Evolutionary conservation across 2,888 invertebrate species (phyloP).

Genomic region (Lagria hirta): DNA sequence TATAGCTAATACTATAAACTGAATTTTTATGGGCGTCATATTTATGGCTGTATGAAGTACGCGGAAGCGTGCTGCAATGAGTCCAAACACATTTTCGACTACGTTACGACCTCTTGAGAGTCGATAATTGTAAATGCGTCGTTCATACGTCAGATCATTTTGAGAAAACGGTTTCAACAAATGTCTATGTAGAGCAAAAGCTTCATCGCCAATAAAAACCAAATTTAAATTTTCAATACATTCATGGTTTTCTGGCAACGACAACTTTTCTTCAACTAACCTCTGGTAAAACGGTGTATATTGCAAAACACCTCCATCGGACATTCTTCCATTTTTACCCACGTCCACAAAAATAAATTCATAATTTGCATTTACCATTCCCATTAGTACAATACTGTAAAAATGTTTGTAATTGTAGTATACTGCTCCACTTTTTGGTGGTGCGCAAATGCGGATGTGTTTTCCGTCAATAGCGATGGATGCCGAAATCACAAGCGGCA

Average conservation of each 20-base stretch:
- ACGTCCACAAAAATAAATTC: conserved; percentile 33
- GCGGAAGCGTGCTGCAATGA: conserved; percentile 14
- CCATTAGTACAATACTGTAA: conserved; percentile 31
- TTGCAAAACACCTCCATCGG: conserved; percentile 33
- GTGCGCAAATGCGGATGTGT: conserved; percentile 25
- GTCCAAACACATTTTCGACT: too few relatives aligned
- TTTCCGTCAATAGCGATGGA: conserved; percentile 32
- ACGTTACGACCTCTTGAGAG: too few relatives aligned
- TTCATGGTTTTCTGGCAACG: conserved; percentile 19
- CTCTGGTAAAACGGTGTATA: conserved; percentile 22
- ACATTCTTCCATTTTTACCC: conserved; percentile 26
- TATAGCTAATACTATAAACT: conserved; percentile 30
- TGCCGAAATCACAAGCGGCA: too few relatives aligned
- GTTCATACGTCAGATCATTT: too few relatives aligned
- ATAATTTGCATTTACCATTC: conserved; percentile 34
- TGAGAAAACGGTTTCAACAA: conserved; percentile 37
- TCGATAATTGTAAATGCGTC: too few relatives aligned
- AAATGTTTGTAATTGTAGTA: conserved; percentile 35
- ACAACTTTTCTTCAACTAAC: conserved; percentile 9
- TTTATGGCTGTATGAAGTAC: conserved; percentile 29
- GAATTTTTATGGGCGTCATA: conserved; percentile 19
- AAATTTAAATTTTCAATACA: conserved; percentile 24
- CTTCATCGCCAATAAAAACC: conserved; percentile 31
- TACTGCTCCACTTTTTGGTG: conserved; percentile 30
- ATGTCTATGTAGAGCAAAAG: conserved; percentile 26